These are phyloP conservation scores for Caenorhabditis sp. DNA, from an alignment of 2,888 invertebrate genomes.

Conservation along the genomic window DNA sequence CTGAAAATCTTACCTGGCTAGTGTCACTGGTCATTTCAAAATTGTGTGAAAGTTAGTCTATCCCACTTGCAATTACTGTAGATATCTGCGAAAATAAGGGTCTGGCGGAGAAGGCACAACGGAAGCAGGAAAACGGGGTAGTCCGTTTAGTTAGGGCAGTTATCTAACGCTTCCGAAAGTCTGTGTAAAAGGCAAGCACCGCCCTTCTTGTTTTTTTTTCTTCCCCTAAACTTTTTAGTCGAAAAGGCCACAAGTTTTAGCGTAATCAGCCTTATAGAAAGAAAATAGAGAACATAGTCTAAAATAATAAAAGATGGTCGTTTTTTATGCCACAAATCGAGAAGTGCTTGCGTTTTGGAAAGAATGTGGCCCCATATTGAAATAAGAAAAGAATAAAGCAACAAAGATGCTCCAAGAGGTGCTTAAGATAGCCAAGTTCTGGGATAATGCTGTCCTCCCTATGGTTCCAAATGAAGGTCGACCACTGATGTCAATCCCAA, in stretches of 20 bases:
- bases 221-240: conserved; percentile 12
- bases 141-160: conserved; percentile 66
- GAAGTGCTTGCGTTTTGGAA: conserved; percentile 21
- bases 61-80: conserved; percentile 37
- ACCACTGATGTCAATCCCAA: background rate
- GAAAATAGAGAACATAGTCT: background rate
- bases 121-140: conserved; percentile 47
- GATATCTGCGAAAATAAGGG: conserved; percentile 43
- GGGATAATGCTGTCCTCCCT: conserved; percentile 7
- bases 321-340: background rate
- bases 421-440: conserved; percentile 45
- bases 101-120: conserved; percentile 29
- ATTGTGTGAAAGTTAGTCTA: background rate
- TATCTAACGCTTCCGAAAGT: conserved; percentile 62
- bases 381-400: conserved; percentile 40
- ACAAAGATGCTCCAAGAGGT: conserved; percentile 48
- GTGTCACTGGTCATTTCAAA: conserved; percentile 11
- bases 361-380: conserved; percentile 20
- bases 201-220: conserved; percentile 28
- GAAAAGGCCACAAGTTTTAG: conserved; percentile 3
- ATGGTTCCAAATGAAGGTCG: conserved; percentile 6
- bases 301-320: background rate
- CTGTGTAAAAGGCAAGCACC: conserved; percentile 53
- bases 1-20: conserved; percentile 28
- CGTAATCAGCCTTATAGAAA: conserved; percentile 37